These are phyloP conservation scores for Etia nguti DNA, from an alignment of 2,113 vertebrate genomes.

Conservation along the genomic window DNA sequence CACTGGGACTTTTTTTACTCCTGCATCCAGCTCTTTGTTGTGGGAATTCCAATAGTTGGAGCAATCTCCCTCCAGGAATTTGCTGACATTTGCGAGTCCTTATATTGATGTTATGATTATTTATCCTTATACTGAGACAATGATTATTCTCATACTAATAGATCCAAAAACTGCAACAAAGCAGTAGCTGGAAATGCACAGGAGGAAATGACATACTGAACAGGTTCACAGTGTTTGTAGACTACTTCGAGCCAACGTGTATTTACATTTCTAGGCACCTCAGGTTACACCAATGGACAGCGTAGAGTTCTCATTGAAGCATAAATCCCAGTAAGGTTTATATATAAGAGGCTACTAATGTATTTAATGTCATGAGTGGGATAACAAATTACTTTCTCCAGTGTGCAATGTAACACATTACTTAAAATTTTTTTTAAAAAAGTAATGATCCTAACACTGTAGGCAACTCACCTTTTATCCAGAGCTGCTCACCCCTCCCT, in stretches of 20 bases:
- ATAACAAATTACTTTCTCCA: background rate
- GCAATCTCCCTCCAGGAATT: background rate
- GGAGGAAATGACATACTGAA: background rate
- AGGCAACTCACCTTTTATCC: background rate
- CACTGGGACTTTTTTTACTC: background rate
- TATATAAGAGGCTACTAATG: background rate
- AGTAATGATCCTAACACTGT: background rate
- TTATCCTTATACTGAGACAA: background rate
- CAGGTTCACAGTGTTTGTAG: fast-evolving
- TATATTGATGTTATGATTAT: background rate
- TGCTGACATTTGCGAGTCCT: background rate
- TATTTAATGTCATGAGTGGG: background rate
- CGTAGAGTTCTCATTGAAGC: background rate
- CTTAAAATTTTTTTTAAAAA: background rate
- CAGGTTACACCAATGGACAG: background rate
- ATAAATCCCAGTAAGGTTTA: fast-evolving
- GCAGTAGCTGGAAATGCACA: background rate
- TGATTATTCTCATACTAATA: background rate
- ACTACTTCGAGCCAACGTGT: background rate
- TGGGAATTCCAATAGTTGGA: background rate
- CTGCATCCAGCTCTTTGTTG: background rate
- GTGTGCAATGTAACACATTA: background rate
- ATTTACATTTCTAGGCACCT: background rate
- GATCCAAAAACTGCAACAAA: background rate
- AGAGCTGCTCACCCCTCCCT: background rate